Evolutionary conservation across 2,113 vertebrate genomes (phyloP), one percentile per base, ranked within the genome.

Genomic region (Ophiodon elongatus): DNA sequence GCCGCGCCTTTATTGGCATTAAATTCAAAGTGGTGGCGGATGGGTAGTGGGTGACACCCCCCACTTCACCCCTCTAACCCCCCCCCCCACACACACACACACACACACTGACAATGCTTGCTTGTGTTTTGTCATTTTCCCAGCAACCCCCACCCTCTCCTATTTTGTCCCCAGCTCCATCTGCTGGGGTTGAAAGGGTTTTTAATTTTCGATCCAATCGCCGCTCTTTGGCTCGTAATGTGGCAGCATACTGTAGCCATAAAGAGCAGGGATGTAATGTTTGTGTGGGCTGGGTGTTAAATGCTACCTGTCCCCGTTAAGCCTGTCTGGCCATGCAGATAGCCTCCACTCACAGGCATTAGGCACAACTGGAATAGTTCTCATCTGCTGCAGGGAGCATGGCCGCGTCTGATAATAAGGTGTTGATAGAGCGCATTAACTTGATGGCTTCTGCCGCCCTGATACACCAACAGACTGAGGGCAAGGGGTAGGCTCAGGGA

Each of bases 341-440:
- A 88, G 90, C 85, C 80, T 83, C 76, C 69, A 76, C 86, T 88
- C 82, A 64, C 80, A 85, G 85, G 72, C 91, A 87, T 88, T 79
- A 88, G 76, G 80, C 85, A 82, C 73, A 85, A 86, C 89, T 83
- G 74, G 81, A 82, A 80, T 85, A 86, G 83, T 91, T 85, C 80
- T 92, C 89, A 88, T 92, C 89, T 90, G 90, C 86, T 83, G 89
- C 74, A 10, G 84, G 82, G 84, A 89, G 86, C 86, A 68, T 76
- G 86, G 79, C 54, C 31, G 37, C 5, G 41, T 87, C 74, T 87
- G 87, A 92, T 89, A 94, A 94, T 94, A 93, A 91, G 93, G 92
- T 91, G 94, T 92, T 94, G 93, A 94, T 91, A 88, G 93, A 89
- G 86, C 82, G 88, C 88, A 91, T 93, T 92, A 94, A 81, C 83